Percentiles rank a stretch among this genome's conserved stretches.
Conservation (phyloP, 2,113 vertebrate genomes). For the Notarius quadriscutis region DNA sequence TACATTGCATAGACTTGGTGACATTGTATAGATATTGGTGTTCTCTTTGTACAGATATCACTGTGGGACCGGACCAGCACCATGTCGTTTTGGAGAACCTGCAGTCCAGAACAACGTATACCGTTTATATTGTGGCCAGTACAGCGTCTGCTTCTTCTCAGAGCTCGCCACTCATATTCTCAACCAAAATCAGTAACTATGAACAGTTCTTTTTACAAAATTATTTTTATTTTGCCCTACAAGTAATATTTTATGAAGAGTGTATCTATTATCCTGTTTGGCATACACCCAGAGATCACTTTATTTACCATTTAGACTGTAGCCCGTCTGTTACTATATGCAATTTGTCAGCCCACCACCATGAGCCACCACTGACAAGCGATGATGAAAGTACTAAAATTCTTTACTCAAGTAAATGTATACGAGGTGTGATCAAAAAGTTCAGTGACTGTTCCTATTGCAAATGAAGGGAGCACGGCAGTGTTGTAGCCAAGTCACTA, state of each 20-base stretch:
- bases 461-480: too few species aligned
- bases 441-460: too few species aligned
- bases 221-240: not conserved
- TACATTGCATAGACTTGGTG: not conserved
- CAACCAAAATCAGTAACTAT: constrained; percentile 9
- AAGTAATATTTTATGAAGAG: not conserved
- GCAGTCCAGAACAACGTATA: constrained; percentile 25
- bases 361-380: not conserved
- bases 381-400: not conserved
- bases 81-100: constrained; percentile 24
- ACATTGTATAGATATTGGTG: not conserved
- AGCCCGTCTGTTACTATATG: not conserved
- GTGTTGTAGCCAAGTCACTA: too few species aligned
- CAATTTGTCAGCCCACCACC: not conserved
- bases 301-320: not conserved
- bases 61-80: constrained; percentile 3
- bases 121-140: not conserved
- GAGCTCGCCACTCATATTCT: not conserved
- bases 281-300: not conserved
- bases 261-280: not conserved
- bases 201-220: not conserved
- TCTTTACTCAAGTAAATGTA: not conserved
- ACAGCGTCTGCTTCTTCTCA: constrained; percentile 12
- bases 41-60: constrained; percentile 32
- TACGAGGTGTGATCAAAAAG: too few species aligned